These are phyloP conservation scores for Dicentrarchus labrax DNA, from an alignment of 2,113 vertebrate genomes.

Conservation along the genomic window DNA sequence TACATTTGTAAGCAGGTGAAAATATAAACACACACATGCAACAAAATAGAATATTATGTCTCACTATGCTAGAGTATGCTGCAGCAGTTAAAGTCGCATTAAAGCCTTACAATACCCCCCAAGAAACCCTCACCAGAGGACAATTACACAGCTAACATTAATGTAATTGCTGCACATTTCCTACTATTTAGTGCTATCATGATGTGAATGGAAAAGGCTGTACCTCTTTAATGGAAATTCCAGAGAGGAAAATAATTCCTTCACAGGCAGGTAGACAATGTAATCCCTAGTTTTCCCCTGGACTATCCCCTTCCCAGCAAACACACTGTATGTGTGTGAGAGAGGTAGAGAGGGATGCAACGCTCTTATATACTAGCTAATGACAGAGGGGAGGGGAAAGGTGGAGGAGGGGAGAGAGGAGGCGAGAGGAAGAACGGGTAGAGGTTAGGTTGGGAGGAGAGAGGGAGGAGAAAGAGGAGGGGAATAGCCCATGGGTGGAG, in stretches of 20 bases:
- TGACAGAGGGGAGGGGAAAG: constrained; percentile 76
- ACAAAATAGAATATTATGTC: background rate
- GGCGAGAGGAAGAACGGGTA: constrained; percentile 36
- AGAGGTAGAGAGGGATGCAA: constrained; percentile 66
- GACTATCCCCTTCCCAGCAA: constrained; percentile 66
- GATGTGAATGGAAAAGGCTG: constrained; percentile 21
- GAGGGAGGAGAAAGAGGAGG: constrained; percentile 65
- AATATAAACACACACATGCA: constrained; percentile 10
- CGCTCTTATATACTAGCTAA: constrained; percentile 79
- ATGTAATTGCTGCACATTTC: constrained; percentile 12
- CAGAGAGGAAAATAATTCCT: constrained; percentile 64
- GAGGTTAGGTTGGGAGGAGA: constrained; percentile 58
- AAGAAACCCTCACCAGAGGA: constrained; percentile 18
- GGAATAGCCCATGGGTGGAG: constrained; percentile 56
- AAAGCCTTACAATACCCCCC: background rate
- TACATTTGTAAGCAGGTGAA: background rate
- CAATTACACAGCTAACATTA: constrained; percentile 25
- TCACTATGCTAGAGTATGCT: background rate
- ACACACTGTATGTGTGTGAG: constrained; percentile 73
- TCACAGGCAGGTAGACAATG: constrained; percentile 59
- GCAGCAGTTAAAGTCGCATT: constrained; percentile 25
- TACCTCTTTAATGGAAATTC: constrained; percentile 74
- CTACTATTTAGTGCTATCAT: constrained; percentile 19
- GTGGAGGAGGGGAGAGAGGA: constrained; percentile 73
- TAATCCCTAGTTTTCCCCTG: constrained; percentile 65